phyloP scores from a whole-genome alignment of 2,797 vertebrate genomes.

The Myotis findleyi region DNA sequence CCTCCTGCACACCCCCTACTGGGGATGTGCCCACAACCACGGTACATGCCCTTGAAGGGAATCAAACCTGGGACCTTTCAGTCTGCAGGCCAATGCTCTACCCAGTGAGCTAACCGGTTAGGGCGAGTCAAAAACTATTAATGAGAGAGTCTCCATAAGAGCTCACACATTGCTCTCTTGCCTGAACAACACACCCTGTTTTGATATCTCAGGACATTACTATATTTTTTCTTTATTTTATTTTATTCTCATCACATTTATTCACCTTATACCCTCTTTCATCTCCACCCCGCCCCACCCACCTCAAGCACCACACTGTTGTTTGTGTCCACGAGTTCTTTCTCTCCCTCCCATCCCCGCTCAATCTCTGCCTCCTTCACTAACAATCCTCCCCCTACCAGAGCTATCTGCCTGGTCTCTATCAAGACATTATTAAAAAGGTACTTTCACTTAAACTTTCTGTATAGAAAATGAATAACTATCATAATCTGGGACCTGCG shows the following conservation, averaged over 20 bases:
- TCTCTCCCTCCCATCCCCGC: background rate
- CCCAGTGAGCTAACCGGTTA: too few species aligned
- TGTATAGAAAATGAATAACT: background rate
- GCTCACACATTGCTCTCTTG: background rate
- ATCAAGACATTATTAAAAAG: slow-evolving; percentile 37
- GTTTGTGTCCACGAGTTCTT: background rate
- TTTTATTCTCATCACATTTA: background rate
- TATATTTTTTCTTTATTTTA: background rate
- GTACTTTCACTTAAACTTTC: background rate
- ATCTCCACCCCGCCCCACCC: background rate
- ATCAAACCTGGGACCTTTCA: too few species aligned
- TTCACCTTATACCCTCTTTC: background rate
- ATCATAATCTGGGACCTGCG: background rate
- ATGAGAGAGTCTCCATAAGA: background rate
- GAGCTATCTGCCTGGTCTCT: background rate
- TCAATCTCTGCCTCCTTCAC: background rate
- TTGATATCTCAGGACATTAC: background rate
- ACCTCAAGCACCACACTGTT: background rate
- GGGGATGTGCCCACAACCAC: too few species aligned
- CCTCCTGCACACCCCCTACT: too few species aligned
- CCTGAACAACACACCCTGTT: slow-evolving; percentile 3
- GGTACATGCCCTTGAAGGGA: too few species aligned
- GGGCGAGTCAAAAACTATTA: background rate
- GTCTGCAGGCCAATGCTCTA: too few species aligned
- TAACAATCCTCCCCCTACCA: background rate